phyloP scores from a whole-genome alignment of 2,888 invertebrate species.

The Sarcophaga caerulescens region DNA sequence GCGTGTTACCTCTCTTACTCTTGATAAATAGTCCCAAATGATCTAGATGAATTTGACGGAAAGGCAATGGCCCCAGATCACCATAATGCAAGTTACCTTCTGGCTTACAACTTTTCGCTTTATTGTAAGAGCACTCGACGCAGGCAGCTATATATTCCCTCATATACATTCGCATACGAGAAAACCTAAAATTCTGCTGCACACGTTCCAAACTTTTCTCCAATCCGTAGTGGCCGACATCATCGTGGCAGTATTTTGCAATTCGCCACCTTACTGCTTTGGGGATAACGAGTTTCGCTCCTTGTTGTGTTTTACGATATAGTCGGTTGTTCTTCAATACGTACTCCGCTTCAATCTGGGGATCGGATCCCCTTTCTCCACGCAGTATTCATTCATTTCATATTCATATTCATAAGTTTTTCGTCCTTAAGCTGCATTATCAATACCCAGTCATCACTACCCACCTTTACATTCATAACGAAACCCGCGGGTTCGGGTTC shows the following conservation, averaged over 20 bases:
- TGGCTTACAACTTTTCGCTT: slow-evolving; percentile 70
- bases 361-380: background rate
- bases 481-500: slow-evolving; percentile 34
- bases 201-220: slow-evolving; percentile 61
- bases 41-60: no score
- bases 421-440: slow-evolving; percentile 48
- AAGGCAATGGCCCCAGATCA: no score
- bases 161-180: no score
- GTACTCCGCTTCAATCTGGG: slow-evolving; percentile 33
- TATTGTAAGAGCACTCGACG: slow-evolving; percentile 36
- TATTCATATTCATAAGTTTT: background rate
- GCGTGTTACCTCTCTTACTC: no score
- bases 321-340: slow-evolving; percentile 20
- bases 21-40: no score
- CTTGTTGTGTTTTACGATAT: slow-evolving; percentile 25
- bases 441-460: slow-evolving; percentile 17
- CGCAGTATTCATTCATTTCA: no score
- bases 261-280: slow-evolving; percentile 59
- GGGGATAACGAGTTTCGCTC: slow-evolving; percentile 51
- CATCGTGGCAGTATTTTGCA: slow-evolving; percentile 59
- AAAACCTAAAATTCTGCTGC: slow-evolving; percentile 22
- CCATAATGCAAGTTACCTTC: slow-evolving; percentile 65
- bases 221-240: slow-evolving; percentile 63
- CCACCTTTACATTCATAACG: background rate
- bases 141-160: no score